Conservation (phyloP, 2,797 vertebrate genomes). For the Acipenser ruthenus region DNA sequence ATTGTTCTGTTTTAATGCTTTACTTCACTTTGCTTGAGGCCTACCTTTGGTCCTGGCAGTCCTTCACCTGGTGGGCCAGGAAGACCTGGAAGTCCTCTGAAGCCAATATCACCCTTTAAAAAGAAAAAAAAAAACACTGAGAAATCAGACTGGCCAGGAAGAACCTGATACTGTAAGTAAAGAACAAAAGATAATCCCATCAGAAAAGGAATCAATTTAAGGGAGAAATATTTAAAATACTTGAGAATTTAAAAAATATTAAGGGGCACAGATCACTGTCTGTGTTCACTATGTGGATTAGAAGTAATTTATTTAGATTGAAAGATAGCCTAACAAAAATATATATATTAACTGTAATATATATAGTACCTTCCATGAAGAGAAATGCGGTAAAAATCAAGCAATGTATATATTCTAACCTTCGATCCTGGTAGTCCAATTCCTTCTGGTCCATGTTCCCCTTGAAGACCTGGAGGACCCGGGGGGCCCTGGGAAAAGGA, state of each 20-base stretch:
- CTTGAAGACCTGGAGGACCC: conserved; percentile 65
- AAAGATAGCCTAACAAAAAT: too few species aligned
- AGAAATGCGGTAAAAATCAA: neutral
- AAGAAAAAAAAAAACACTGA: neutral
- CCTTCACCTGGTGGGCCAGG: conserved; percentile 76
- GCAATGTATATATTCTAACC: conserved; percentile 45
- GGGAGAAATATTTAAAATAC: neutral
- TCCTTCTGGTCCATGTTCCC: conserved; percentile 73
- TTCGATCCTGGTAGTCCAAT: conserved; percentile 78
- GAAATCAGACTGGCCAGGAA: too few species aligned
- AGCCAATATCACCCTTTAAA: conserved; percentile 77
- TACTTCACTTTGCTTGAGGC: conserved; percentile 16
- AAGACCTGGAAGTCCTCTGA: conserved; percentile 68
- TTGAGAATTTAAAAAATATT: neutral
- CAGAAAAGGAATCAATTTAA: neutral
- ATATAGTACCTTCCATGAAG: neutral
- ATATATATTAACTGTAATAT: too few species aligned
- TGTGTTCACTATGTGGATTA: too few species aligned
- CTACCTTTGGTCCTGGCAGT: conserved; percentile 74
- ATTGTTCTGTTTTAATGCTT: too few species aligned
- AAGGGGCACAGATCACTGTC: too few species aligned
- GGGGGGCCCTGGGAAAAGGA: conserved; percentile 61
- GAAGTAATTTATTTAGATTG: too few species aligned
- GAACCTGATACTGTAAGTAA: too few species aligned
- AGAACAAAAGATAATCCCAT: neutral